Conservation (phyloP, 1,140 invertebrate species). For the Danaus plexippus region DNA sequence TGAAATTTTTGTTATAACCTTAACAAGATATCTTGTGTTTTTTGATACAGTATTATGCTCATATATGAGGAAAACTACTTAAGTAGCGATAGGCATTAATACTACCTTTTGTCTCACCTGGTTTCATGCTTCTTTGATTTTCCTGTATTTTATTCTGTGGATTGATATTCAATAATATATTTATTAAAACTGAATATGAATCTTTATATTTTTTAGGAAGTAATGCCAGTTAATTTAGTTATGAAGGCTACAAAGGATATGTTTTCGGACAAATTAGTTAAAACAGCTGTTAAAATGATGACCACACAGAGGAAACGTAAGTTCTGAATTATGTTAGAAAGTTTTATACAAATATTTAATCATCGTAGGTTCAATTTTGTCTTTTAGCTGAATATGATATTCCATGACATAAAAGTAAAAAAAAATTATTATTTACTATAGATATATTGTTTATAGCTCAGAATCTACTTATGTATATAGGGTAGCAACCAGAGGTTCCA, state of each 20-base stretch:
- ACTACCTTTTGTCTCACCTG: no score
- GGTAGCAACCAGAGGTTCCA: no score
- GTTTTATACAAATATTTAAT: no score
- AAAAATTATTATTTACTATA: no score
- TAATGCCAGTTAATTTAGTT: conserved; percentile 62
- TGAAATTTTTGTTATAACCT: not conserved
- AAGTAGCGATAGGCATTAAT: no score
- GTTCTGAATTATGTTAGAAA: conserved; percentile 11
- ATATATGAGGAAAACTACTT: no score
- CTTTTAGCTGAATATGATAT: no score
- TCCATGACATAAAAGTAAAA: no score
- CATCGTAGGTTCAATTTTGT: no score
- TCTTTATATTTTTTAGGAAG: conserved; percentile 53
- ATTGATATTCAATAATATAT: not conserved
- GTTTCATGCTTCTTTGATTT: not conserved
- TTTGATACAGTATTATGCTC: no score
- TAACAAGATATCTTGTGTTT: not conserved
- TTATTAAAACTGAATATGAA: conserved; percentile 7
- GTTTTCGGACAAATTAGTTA: conserved; percentile 61
- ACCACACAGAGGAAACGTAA: conserved; percentile 70
- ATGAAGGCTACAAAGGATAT: conserved; percentile 67
- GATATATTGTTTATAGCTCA: no score
- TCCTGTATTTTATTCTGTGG: not conserved
- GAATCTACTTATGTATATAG: no score
- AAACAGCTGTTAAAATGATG: conserved; percentile 71